Evolutionary conservation across 2,113 vertebrate genomes (phyloP).

Genomic region (Perca flavescens): DNA sequence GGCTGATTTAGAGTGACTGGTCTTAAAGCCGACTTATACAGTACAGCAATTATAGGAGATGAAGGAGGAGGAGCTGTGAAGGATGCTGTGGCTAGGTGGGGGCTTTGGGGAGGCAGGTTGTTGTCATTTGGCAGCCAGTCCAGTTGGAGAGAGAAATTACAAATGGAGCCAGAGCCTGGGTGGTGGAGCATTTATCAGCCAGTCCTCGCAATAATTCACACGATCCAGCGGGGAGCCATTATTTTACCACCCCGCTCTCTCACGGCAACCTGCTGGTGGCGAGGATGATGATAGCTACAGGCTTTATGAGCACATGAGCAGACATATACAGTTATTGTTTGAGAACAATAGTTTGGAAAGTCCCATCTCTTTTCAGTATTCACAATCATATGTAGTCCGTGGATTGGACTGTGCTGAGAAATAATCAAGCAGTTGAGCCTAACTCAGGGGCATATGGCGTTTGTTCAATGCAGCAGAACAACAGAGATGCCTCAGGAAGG

Average conservation of each 20-base stretch:
- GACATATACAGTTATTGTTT: slow-evolving; percentile 47
- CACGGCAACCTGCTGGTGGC: slow-evolving; percentile 47
- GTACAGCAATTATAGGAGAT: slow-evolving; percentile 72
- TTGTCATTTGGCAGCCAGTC: slow-evolving; percentile 69
- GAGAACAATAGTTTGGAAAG: slow-evolving; percentile 41
- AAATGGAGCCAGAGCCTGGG: slow-evolving; percentile 56
- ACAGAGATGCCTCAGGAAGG: slow-evolving; percentile 54
- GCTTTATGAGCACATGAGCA: slow-evolving; percentile 46
- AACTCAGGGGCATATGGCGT: slow-evolving; percentile 47
- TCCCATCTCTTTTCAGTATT: slow-evolving; percentile 37
- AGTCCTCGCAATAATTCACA: slow-evolving; percentile 72
- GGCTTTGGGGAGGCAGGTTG: slow-evolving; percentile 38
- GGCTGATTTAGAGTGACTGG: slow-evolving; percentile 75
- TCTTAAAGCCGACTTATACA: slow-evolving; percentile 75
- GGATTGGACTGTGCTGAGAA: slow-evolving; percentile 22
- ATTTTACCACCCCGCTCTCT: slow-evolving; percentile 50
- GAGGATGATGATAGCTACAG: slow-evolving; percentile 43
- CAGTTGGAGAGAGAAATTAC: slow-evolving; percentile 59
- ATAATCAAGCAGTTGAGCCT: slow-evolving; percentile 23
- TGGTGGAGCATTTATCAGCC: slow-evolving; percentile 69
- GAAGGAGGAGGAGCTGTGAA: slow-evolving; percentile 30
- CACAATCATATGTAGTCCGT: slow-evolving; percentile 16
- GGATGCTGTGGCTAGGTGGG: slow-evolving; percentile 42
- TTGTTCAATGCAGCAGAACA: slow-evolving; percentile 54
- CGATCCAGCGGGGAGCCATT: slow-evolving; percentile 63